phyloP scores from a whole-genome alignment of 2,888 invertebrate genomes.

The Catocala fraxini region DNA sequence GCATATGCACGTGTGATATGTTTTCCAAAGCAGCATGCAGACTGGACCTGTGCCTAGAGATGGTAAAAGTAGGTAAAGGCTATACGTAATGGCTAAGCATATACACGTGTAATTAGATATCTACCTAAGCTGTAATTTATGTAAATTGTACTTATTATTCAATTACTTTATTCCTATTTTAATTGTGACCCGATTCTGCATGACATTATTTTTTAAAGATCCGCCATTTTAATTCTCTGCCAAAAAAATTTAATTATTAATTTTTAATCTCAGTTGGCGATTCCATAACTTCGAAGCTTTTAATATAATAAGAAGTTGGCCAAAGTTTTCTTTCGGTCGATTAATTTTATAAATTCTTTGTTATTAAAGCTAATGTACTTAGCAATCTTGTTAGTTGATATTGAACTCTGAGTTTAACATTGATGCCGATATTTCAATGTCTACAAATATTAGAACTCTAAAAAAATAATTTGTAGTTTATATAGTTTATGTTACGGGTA shows the following conservation, averaged over 20 bases:
- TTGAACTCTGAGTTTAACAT: neutral
- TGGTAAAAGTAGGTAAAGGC: no score
- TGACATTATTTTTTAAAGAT: conserved; percentile 30
- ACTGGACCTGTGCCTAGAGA: no score
- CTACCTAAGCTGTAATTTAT: no score
- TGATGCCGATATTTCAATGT: neutral
- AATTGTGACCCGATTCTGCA: conserved; percentile 34
- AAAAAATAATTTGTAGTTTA: no score
- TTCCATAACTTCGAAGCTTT: conserved; percentile 29
- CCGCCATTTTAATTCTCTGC: conserved; percentile 20
- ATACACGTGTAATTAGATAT: no score
- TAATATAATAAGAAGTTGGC: conserved; percentile 30
- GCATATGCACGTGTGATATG: no score
- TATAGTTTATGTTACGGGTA: no score
- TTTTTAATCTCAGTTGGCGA: conserved; percentile 25
- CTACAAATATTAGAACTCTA: no score
- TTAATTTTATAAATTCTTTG: conserved; percentile 29
- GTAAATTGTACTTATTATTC: no score
- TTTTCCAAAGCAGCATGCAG: no score
- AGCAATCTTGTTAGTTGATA: conserved; percentile 2
- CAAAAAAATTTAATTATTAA: conserved; percentile 13
- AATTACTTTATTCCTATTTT: no score
- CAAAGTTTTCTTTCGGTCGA: conserved; percentile 22
- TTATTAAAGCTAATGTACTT: conserved; percentile 7
- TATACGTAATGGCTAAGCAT: no score